These are phyloP conservation scores for Fukomys damarensis DNA, from an alignment of 2,113 vertebrate species.

Conservation along the genomic window DNA sequence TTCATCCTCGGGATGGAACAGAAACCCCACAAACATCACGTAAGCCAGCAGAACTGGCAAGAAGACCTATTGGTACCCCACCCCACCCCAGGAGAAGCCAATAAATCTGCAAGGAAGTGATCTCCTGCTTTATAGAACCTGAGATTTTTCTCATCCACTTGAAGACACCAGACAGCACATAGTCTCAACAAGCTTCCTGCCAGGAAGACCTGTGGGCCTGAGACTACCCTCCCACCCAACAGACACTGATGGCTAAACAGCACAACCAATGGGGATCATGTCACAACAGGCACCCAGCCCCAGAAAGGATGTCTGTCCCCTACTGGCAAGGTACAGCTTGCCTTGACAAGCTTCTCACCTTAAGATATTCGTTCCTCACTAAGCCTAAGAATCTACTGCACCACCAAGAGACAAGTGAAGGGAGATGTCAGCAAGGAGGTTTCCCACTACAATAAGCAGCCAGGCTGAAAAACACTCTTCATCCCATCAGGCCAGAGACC, in stretches of 20 bases:
- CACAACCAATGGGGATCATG: background rate
- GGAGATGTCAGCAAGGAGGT: background rate
- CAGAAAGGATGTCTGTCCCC: background rate
- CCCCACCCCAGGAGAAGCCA: background rate
- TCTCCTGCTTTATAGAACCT: background rate
- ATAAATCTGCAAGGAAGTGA: background rate
- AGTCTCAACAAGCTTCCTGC: background rate
- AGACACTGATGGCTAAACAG: background rate
- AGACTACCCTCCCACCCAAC: background rate
- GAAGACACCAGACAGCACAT: background rate
- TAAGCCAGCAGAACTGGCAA: background rate
- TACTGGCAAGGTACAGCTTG: background rate
- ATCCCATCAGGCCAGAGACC: background rate
- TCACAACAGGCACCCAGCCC: background rate
- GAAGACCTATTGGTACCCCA: too few species aligned
- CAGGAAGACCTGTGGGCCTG: background rate
- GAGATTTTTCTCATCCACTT: background rate
- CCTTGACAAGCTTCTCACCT: background rate
- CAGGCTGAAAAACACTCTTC: background rate
- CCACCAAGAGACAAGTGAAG: background rate
- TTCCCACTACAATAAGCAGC: background rate
- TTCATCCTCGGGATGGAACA: background rate
- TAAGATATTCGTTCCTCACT: background rate
- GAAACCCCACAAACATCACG: background rate
- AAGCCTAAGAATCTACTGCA: background rate